A percentile compares a stretch with the other conserved stretches of the same genome.
phyloP scores from a whole-genome alignment of 2,888 invertebrate genomes.

The Drosophila mimetica region DNA sequence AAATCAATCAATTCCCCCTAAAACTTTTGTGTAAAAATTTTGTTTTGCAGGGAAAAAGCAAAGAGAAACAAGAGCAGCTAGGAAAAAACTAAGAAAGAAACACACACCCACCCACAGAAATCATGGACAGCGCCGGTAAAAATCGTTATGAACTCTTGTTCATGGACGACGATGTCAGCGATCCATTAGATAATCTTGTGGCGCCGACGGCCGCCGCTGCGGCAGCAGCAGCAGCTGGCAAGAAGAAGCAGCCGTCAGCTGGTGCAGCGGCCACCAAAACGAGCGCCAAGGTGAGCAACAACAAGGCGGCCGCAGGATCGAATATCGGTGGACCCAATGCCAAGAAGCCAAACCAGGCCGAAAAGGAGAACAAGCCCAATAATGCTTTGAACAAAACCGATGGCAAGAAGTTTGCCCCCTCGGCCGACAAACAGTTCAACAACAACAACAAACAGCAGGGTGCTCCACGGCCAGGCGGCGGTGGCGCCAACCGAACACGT shows the following conservation, averaged over 20 bases:
- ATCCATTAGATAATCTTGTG: slow-evolving; percentile 84
- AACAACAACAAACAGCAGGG: slow-evolving; percentile 44
- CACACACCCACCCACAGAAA: slow-evolving; percentile 42
- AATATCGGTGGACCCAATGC: slow-evolving; percentile 26
- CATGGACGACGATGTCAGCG: slow-evolving; percentile 84
- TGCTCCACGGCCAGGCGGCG: slow-evolving; percentile 61
- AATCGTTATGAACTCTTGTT: slow-evolving; percentile 85
- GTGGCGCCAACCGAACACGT: slow-evolving; percentile 70
- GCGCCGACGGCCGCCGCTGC: slow-evolving; percentile 73
- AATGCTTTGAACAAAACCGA: slow-evolving; percentile 83
- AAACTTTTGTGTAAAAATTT: slow-evolving; percentile 33
- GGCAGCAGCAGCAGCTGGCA: slow-evolving; percentile 47
- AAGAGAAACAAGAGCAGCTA: slow-evolving; percentile 40
- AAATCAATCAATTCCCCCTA: slow-evolving; percentile 42
- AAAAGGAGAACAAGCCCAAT: slow-evolving; percentile 84
- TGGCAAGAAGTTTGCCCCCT: slow-evolving; percentile 69
- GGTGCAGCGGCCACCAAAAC: slow-evolving; percentile 60
- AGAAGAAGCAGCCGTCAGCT: slow-evolving; percentile 46
- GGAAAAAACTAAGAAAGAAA: slow-evolving; percentile 6
- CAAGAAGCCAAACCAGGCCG: slow-evolving; percentile 81
- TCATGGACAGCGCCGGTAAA: slow-evolving; percentile 84
- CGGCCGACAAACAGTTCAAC: slow-evolving; percentile 58
- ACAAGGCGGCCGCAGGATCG: slow-evolving; percentile 28
- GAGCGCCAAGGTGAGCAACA: slow-evolving; percentile 35
- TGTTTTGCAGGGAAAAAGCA: slow-evolving; percentile 29